A percentile compares a stretch with the other conserved stretches of the same genome.
Evolutionary conservation across 2,797 vertebrate species (phyloP).

Genomic region (Tangara arthus): DNA sequence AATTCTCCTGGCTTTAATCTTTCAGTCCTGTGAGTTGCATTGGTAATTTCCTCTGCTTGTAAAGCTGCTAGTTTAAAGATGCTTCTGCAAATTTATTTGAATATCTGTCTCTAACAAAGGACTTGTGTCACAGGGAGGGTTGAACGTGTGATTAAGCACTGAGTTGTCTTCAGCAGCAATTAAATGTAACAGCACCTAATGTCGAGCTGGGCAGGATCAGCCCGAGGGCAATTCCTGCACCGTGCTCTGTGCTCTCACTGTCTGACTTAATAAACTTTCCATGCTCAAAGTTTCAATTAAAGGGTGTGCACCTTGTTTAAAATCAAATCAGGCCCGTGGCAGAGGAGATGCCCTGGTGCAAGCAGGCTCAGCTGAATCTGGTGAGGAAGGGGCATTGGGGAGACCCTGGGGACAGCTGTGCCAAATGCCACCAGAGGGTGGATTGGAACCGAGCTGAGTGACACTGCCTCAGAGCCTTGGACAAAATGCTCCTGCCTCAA

Average conservation of each 20-base stretch:
- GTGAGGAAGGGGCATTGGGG: accelerated
- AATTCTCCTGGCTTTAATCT: neutral
- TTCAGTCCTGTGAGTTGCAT: neutral
- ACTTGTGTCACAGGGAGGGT: neutral
- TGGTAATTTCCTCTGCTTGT: neutral
- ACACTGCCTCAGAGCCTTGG: neutral
- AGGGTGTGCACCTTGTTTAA: neutral
- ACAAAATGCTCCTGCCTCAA: neutral
- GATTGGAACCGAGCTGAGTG: accelerated
- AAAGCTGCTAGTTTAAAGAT: neutral
- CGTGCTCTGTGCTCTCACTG: neutral
- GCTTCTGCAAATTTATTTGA: neutral
- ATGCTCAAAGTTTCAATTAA: constrained; percentile 19
- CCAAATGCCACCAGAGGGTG: accelerated
- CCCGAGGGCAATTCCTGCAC: constrained; percentile 5
- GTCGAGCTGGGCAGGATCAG: constrained; percentile 3
- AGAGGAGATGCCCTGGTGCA: accelerated
- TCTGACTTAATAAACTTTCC: constrained; percentile 6
- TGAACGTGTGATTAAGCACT: neutral
- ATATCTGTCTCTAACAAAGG: neutral
- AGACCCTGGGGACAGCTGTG: accelerated
- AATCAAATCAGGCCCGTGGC: neutral
- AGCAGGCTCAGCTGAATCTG: accelerated
- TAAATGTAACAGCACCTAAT: constrained; percentile 7
- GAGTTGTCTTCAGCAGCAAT: constrained; percentile 28